Percentiles rank a stretch among this genome's conserved stretches.
These are phyloP conservation scores for Gibbula magus DNA, from an alignment of 2,888 invertebrate genomes.

Conservation along the genomic window DNA sequence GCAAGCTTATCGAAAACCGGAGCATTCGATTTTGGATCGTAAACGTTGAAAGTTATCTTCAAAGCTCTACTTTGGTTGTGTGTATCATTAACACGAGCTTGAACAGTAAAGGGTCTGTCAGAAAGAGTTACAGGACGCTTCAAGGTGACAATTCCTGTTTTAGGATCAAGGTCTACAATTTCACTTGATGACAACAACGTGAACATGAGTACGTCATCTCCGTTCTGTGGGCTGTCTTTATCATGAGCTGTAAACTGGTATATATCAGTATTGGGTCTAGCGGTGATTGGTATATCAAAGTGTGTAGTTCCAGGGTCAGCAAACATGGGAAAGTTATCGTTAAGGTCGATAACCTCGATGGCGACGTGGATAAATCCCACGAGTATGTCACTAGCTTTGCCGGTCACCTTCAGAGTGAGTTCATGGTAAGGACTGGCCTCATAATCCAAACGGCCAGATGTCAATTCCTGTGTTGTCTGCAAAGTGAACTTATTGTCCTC, in stretches of 20 bases:
- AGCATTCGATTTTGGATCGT: not conserved
- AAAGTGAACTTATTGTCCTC: not conserved
- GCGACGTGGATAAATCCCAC: not conserved
- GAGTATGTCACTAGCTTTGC: not conserved
- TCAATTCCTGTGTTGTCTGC: not conserved
- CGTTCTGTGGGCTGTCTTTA: not conserved
- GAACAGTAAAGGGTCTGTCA: not conserved
- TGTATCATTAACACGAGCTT: not conserved
- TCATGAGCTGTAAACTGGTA: conserved; percentile 4
- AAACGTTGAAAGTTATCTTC: not conserved
- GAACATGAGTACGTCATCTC: not conserved
- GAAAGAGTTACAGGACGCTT: not conserved
- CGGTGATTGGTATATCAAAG: not conserved
- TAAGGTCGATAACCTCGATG: not conserved
- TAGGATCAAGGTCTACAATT: not conserved
- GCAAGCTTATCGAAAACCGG: not conserved
- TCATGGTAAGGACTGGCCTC: not conserved
- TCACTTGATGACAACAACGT: not conserved
- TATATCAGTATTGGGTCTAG: not conserved
- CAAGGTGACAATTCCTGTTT: not conserved
- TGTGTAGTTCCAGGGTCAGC: too few relatives aligned
- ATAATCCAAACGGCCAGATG: not conserved
- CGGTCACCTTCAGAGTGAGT: not conserved
- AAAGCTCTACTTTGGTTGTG: too few relatives aligned
- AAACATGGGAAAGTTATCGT: not conserved